Percentiles rank a stretch among this genome's conserved stretches.
These are phyloP conservation scores for Peromyscus eremicus DNA, from an alignment of 2,797 vertebrate genomes.

Conservation along the genomic window DNA sequence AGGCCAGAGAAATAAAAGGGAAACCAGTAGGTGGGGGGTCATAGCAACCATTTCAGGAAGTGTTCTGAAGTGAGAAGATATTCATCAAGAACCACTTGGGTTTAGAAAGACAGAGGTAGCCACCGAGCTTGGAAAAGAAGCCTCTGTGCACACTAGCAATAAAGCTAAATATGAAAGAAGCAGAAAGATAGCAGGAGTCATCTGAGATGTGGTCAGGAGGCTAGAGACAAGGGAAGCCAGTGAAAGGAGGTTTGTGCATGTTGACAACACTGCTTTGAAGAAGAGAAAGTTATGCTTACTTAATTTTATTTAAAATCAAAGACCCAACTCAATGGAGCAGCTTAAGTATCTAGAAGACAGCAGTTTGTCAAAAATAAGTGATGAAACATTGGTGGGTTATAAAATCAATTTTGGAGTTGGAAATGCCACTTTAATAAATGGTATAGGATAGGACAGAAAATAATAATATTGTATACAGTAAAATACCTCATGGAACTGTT, in stretches of 20 bases:
- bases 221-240: neutral
- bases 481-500: neutral
- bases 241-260: neutral
- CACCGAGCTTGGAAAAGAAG: neutral
- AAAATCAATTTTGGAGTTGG: neutral
- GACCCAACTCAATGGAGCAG: neutral
- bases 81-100: neutral
- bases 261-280: neutral
- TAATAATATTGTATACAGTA: neutral
- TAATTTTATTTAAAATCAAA: conserved; percentile 20
- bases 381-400: conserved; percentile 13
- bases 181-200: neutral
- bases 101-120: conserved; percentile 33
- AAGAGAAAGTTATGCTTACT: neutral
- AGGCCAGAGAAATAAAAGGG: conserved; percentile 59
- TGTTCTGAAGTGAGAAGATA: conserved; percentile 25
- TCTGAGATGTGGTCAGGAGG: neutral
- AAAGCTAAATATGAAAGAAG: conserved; percentile 22
- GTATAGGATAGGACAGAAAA: neutral
- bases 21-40: neutral
- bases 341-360: neutral
- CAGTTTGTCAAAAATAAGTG: neutral
- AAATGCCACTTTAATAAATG: neutral
- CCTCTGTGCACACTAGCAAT: neutral
- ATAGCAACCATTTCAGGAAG: conserved; percentile 3